Conservation (phyloP, 2,113 vertebrate species). For the Lanius collurio region DNA sequence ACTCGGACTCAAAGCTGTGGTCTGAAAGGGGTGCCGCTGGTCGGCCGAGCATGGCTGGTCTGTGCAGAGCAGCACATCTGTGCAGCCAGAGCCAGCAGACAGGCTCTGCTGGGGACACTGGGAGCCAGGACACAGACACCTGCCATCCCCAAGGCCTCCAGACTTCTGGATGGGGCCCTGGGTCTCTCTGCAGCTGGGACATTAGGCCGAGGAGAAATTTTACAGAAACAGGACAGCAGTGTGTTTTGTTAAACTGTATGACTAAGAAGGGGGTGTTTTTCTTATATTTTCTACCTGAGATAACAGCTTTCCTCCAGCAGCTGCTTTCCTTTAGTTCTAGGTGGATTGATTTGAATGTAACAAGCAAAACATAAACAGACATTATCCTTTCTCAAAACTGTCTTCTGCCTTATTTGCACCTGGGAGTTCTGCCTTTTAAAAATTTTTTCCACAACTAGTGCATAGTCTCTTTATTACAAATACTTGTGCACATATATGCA, state of each 20-base stretch:
- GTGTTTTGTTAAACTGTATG: background rate
- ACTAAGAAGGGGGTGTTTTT: background rate
- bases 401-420: background rate
- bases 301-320: background rate
- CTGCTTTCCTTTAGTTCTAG: background rate
- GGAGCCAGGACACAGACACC: background rate
- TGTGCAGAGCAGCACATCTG: background rate
- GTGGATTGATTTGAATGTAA: background rate
- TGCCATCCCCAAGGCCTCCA: background rate
- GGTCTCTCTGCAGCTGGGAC: background rate
- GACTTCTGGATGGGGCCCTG: background rate
- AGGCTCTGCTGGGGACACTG: accelerated
- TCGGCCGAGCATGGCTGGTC: accelerated
- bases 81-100: background rate
- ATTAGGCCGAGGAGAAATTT: background rate
- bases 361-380: background rate
- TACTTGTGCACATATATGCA: too few relatives aligned
- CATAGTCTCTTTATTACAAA: background rate
- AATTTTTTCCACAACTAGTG: background rate
- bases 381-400: background rate
- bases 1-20: background rate
- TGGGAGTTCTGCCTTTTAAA: background rate
- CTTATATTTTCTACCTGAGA: background rate
- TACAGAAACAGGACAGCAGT: background rate
- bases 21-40: accelerated